phyloP scores from a whole-genome alignment of 1,140 invertebrate genomes.

The Drosophila rhopaloa region DNA sequence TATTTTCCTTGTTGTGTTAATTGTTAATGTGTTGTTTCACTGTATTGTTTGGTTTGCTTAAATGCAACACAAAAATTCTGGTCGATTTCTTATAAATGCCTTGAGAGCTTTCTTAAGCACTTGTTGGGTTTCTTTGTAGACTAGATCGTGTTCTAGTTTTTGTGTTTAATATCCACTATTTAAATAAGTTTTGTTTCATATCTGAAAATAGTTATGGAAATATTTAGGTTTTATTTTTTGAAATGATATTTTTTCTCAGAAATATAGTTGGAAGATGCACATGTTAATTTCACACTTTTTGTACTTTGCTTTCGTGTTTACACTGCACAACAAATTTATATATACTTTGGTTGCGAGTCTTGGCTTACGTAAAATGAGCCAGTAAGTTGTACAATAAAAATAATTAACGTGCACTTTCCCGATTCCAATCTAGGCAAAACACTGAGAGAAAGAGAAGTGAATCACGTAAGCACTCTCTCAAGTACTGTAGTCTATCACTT shows the following conservation, averaged over 20 bases:
- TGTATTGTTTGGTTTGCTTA: neutral
- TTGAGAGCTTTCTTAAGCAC: conserved; percentile 13
- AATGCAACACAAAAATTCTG: neutral
- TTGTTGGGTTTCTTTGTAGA: conserved; percentile 22
- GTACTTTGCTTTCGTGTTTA: neutral
- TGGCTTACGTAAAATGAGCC: conserved; percentile 58
- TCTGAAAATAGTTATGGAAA: conserved; percentile 15
- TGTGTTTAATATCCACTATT: neutral
- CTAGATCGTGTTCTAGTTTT: neutral
- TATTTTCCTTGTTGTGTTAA: neutral
- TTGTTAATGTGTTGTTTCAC: neutral
- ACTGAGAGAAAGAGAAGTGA: conserved; percentile 15
- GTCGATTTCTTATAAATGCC: neutral
- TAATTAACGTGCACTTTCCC: conserved; percentile 51
- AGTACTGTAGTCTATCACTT: neutral
- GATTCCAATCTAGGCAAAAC: conserved; percentile 2
- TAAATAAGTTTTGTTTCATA: neutral
- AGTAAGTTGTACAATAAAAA: conserved; percentile 26
- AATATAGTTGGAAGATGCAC: too few species aligned
- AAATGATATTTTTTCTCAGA: neutral
- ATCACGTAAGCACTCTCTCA: conserved; percentile 2
- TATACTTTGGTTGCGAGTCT: conserved; percentile 4
- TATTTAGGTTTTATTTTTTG: neutral
- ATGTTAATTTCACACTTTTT: neutral
- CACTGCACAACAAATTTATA: conserved; percentile 3